A percentile compares a stretch with the other conserved stretches of the same genome.
Evolutionary conservation across 2,113 vertebrate genomes (phyloP).

Genomic region (Leptosomus discolor): DNA sequence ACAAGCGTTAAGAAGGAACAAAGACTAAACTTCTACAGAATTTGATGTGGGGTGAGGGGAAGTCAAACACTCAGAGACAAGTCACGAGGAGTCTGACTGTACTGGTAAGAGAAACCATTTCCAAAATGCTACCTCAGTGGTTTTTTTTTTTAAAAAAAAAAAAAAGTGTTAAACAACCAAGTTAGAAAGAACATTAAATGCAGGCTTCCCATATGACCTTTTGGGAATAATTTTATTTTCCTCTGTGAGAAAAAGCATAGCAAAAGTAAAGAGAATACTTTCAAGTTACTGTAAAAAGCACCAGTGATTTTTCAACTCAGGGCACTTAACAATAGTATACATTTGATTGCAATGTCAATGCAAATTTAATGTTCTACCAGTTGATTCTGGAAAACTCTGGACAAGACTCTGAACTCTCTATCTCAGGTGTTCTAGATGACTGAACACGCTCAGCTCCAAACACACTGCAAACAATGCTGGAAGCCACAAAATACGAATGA

Average conservation of each 20-base stretch:
- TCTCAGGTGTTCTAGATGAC: neutral
- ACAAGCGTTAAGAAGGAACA: neutral
- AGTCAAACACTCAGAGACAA: neutral
- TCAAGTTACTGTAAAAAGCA: neutral
- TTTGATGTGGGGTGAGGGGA: accelerated
- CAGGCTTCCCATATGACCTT: neutral
- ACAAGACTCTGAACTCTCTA: neutral
- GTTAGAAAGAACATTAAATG: neutral
- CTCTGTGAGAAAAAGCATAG: neutral
- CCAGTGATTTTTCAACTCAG: neutral
- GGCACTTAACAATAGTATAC: neutral
- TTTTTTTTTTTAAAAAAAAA: neutral
- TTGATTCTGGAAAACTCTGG: neutral
- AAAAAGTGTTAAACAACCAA: neutral
- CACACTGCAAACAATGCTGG: neutral
- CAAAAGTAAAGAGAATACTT: neutral
- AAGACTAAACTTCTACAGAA: neutral
- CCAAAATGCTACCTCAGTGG: neutral
- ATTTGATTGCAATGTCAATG: neutral
- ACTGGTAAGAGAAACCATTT: neutral
- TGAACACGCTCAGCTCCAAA: neutral
- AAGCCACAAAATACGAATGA: neutral
- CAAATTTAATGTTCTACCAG: neutral
- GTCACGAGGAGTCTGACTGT: neutral
- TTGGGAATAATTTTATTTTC: neutral